Conservation (phyloP, 1,140 invertebrate genomes). For the Helicoverpa armigera region DNA sequence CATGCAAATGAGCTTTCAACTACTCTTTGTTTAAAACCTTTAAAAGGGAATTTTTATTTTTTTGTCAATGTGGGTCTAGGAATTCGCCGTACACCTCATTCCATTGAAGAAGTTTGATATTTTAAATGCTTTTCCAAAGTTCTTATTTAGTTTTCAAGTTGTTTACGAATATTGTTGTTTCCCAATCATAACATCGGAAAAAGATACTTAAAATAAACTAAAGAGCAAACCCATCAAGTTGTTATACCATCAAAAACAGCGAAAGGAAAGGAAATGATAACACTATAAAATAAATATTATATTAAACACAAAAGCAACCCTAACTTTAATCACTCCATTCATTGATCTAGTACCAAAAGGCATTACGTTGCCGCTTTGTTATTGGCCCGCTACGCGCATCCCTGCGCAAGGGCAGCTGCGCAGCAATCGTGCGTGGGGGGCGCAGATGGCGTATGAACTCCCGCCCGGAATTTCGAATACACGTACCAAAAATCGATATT, state of each 20-base stretch:
- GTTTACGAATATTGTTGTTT: background rate
- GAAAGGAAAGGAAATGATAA: constrained; percentile 46
- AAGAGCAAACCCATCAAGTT: constrained; percentile 11
- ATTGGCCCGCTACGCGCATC: constrained; percentile 54
- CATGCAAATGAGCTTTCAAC: background rate
- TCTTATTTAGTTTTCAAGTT: background rate
- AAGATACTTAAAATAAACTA: background rate
- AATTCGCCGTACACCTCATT: background rate
- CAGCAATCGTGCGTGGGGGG: constrained; percentile 76
- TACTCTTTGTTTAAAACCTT: background rate
- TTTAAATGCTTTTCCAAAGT: background rate
- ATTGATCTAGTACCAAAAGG: constrained; percentile 26
- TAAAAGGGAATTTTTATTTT: background rate
- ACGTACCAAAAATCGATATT: constrained; percentile 45
- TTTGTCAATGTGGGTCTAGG: background rate
- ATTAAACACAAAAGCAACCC: constrained; percentile 28
- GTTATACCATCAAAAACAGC: constrained; percentile 25
- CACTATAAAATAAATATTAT: constrained; percentile 47
- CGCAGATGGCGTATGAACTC: constrained; percentile 75
- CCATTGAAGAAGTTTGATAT: background rate
- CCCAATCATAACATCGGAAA: constrained; percentile 15
- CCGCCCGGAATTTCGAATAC: constrained; percentile 54
- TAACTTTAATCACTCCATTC: constrained; percentile 44
- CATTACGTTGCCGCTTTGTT: constrained; percentile 23
- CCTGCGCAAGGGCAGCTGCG: constrained; percentile 73